Conservation (phyloP, 2,113 vertebrate genomes). For the Conger conger region DNA sequence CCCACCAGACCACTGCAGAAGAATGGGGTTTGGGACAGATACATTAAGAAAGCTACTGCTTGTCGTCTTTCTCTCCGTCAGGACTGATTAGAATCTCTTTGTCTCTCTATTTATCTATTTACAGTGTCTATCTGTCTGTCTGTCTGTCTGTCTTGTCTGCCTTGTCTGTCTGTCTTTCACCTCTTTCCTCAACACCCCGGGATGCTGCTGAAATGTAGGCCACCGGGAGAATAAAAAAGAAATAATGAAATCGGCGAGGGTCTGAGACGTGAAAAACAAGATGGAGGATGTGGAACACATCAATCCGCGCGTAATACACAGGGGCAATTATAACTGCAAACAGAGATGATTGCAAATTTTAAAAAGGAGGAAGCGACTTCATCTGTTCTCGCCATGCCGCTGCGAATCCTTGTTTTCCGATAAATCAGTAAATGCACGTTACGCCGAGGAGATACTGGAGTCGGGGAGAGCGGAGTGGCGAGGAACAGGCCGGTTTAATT, state of each 20-base stretch:
- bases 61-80: conserved; percentile 44
- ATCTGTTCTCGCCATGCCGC: not conserved
- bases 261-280: not conserved
- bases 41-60: conserved; percentile 48
- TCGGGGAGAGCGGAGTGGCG: not conserved
- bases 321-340: not conserved
- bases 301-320: not conserved
- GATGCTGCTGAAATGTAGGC: not conserved
- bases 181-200: not conserved
- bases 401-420: not conserved
- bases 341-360: not conserved
- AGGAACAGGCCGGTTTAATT: conserved; percentile 2
- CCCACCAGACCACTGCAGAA: conserved; percentile 36
- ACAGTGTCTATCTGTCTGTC: not conserved
- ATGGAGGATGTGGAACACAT: not conserved
- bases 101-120: conserved; percentile 11
- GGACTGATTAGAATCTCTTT: conserved; percentile 46
- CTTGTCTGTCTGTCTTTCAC: not conserved
- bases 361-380: not conserved
- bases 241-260: not conserved
- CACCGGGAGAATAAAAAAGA: not conserved
- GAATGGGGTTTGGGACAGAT: conserved; percentile 37
- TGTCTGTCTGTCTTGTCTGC: not conserved
- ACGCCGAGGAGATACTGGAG: not conserved
- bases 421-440: not conserved